Percentiles rank a stretch among this genome's conserved stretches.
These are phyloP conservation scores for Gryllus bimaculatus DNA, from an alignment of 1,140 invertebrate genomes.

Conservation along the genomic window DNA sequence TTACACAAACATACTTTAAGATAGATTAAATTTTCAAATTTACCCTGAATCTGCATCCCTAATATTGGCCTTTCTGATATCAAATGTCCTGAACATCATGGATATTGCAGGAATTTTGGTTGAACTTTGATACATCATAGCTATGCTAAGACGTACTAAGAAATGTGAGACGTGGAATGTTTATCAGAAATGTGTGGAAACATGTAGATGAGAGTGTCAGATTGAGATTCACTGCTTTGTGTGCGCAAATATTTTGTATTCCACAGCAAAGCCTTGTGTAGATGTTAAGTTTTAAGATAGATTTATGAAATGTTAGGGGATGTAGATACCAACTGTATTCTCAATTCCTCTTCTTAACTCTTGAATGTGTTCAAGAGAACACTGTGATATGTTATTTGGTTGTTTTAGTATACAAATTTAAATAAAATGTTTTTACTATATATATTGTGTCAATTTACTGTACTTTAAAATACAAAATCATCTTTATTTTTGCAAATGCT, in stretches of 20 bases:
- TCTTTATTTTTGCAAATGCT: not conserved
- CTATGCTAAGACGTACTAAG: not conserved
- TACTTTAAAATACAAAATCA: not conserved
- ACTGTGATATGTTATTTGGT: not conserved
- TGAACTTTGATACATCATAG: conserved; percentile 1
- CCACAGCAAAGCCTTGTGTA: not conserved
- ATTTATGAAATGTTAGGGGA: not conserved
- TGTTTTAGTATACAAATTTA: not conserved
- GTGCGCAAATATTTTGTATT: not conserved
- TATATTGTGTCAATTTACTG: not conserved
- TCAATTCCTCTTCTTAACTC: not conserved
- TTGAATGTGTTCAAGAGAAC: not conserved
- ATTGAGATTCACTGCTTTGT: not conserved
- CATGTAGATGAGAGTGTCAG: not conserved
- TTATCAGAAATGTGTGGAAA: not conserved
- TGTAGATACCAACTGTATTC: not conserved
- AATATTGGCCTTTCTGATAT: not conserved
- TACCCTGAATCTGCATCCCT: not conserved
- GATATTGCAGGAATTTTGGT: not conserved
- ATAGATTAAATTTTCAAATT: not conserved
- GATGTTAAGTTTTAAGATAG: not conserved
- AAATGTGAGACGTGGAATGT: not conserved
- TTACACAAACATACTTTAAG: not conserved
- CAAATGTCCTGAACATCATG: not conserved
- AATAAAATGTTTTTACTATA: not conserved